Conservation (phyloP, 2,888 invertebrate species). For the Ametastegia equiseti region DNA sequence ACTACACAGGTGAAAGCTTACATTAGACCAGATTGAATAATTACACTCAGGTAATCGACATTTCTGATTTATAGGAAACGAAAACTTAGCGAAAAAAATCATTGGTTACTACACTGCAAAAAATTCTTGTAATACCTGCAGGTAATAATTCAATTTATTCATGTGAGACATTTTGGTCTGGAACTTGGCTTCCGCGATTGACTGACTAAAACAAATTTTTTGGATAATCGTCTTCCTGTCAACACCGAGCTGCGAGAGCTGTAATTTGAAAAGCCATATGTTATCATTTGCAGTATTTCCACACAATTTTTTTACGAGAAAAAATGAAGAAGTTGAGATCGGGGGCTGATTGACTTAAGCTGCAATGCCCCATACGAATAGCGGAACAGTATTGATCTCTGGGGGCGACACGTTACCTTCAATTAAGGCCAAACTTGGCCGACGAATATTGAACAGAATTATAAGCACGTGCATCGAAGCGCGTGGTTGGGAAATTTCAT, state of each 20-base stretch:
- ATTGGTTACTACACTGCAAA: no score
- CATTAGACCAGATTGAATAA: no score
- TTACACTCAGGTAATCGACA: no score
- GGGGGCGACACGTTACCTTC: slow-evolving; percentile 10
- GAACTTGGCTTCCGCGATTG: neutral
- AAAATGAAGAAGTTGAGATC: neutral
- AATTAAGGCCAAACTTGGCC: slow-evolving; percentile 17
- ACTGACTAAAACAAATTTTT: neutral
- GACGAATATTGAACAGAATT: slow-evolving; percentile 11
- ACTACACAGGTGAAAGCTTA: no score
- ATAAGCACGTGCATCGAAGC: slow-evolving; percentile 14
- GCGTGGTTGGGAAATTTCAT: slow-evolving; percentile 9
- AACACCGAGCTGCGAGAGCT: neutral
- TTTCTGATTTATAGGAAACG: no score
- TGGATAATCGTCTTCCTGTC: neutral
- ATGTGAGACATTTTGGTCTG: neutral
- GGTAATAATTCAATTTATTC: no score
- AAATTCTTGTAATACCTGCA: no score
- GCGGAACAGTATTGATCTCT: slow-evolving; percentile 12
- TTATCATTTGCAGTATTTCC: neutral
- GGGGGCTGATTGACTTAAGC: neutral
- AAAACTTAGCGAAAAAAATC: no score
- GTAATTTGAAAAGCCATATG: neutral
- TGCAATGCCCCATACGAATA: slow-evolving; percentile 2
- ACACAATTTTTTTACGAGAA: neutral